phyloP scores from a whole-genome alignment of 2,797 vertebrate genomes.

The Hypotaenidia philippensis region DNA sequence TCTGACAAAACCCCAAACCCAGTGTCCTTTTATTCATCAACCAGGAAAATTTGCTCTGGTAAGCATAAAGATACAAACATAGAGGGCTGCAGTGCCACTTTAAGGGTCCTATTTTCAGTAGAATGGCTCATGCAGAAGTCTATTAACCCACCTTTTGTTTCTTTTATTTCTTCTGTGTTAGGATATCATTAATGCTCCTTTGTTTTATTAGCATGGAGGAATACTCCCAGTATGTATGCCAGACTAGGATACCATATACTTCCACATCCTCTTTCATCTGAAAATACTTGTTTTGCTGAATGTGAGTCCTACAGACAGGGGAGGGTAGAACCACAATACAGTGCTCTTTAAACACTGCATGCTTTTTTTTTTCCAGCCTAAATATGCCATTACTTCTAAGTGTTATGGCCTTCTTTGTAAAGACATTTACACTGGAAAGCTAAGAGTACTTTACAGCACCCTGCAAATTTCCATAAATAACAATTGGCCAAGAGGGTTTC shows the following conservation, averaged over 20 bases:
- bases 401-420: constrained; percentile 27
- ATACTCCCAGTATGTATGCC: neutral
- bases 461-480: constrained; percentile 67
- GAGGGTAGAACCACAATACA: neutral
- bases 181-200: neutral
- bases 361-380: neutral
- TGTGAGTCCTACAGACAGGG: neutral
- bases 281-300: neutral
- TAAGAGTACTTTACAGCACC: constrained; percentile 50
- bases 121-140: neutral
- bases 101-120: neutral
- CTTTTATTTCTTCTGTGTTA: neutral
- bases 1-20: neutral
- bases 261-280: neutral
- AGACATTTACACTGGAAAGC: constrained; percentile 49
- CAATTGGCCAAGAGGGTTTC: constrained; percentile 41
- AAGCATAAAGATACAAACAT: neutral
- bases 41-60: neutral
- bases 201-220: neutral
- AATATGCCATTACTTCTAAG: constrained; percentile 25
- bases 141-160: neutral
- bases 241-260: neutral
- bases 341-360: neutral
- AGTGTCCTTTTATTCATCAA: neutral
- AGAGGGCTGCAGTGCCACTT: neutral